phyloP scores from a whole-genome alignment of 2,797 vertebrate genomes.

The Limnodromus scolopaceus region DNA sequence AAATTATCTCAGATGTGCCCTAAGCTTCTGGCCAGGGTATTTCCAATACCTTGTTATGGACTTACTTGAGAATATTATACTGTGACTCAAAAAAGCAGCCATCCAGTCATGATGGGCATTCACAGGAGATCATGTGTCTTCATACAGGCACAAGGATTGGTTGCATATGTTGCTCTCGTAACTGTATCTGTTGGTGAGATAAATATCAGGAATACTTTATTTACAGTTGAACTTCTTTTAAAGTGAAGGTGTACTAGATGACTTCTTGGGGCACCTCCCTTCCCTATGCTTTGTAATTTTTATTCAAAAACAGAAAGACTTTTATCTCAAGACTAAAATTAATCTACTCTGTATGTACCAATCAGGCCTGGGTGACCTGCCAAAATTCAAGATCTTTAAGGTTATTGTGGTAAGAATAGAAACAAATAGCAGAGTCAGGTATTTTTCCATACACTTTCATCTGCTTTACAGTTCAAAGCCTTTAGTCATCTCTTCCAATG shows the following conservation, averaged over 20 bases:
- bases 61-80: background rate
- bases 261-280: background rate
- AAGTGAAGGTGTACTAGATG: background rate
- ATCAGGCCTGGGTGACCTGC: constrained; percentile 30
- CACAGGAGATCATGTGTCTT: background rate
- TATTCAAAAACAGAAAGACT: background rate
- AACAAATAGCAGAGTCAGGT: background rate
- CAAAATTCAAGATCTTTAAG: background rate
- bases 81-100: background rate
- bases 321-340: background rate
- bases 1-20: background rate
- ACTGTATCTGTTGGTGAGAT: background rate
- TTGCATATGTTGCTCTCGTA: accelerated
- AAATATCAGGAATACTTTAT: background rate
- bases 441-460: constrained; percentile 14
- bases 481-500: background rate
- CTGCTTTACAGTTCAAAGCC: constrained; percentile 16
- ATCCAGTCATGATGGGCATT: background rate
- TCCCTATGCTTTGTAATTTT: background rate
- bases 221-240: background rate
- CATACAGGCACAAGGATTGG: accelerated
- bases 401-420: background rate
- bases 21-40: background rate
- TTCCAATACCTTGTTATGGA: background rate
- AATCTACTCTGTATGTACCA: background rate